Evolutionary conservation across 2,797 vertebrate species (phyloP).

Genomic region (Lithobates sylvaticus): DNA sequence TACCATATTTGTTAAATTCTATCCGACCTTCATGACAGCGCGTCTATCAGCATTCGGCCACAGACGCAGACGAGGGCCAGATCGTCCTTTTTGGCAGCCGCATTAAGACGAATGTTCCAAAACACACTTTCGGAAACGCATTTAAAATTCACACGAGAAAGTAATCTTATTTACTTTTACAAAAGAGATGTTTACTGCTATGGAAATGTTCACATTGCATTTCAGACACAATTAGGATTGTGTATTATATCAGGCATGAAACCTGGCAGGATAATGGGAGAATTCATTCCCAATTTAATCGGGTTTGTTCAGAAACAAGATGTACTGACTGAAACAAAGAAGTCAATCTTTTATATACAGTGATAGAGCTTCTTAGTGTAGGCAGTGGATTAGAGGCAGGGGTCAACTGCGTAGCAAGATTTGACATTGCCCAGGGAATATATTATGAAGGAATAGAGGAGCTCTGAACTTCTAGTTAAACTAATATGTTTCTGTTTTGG

Average conservation of each 20-base stretch:
- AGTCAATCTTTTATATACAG: neutral
- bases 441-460: too few relatives aligned
- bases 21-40: neutral
- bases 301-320: constrained; percentile 34
- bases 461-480: too few relatives aligned
- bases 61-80: constrained; percentile 76
- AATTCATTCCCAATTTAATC: constrained; percentile 26
- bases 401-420: neutral
- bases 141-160: constrained; percentile 80
- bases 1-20: neutral
- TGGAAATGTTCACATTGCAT: constrained; percentile 33
- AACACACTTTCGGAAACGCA: constrained; percentile 75
- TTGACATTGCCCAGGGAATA: neutral
- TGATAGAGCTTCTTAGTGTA: neutral
- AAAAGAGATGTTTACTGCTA: constrained; percentile 74
- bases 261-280: constrained; percentile 6
- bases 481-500: too few relatives aligned
- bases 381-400: neutral
- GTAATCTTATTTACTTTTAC: constrained; percentile 71
- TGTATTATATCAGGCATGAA: constrained; percentile 19
- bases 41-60: constrained; percentile 60
- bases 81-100: constrained; percentile 79
- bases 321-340: constrained; percentile 3
- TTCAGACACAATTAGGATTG: constrained; percentile 29
- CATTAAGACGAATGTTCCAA: constrained; percentile 72